phyloP scores from a whole-genome alignment of 1,140 invertebrate species.

The Nylanderia fulva region DNA sequence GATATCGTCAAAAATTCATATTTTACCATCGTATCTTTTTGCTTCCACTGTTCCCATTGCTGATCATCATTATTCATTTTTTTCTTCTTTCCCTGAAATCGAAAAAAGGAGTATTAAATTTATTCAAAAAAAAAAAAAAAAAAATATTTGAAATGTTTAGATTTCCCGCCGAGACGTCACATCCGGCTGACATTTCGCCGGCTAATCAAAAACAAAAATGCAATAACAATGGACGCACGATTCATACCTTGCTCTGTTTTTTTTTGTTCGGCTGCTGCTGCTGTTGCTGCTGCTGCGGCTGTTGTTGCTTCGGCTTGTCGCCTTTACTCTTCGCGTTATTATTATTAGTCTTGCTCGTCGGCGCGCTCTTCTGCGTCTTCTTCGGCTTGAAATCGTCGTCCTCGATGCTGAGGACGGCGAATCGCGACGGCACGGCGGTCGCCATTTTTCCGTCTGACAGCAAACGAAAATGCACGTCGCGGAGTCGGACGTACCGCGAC shows the following conservation, averaged over 20 bases:
- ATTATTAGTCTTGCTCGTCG: constrained; percentile 75
- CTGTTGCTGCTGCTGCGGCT: constrained; percentile 72
- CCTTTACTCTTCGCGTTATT: constrained; percentile 76
- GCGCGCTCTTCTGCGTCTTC: constrained; percentile 78
- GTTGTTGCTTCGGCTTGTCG: constrained; percentile 78
- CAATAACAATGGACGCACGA: constrained; percentile 59
- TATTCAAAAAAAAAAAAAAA: too few species aligned
- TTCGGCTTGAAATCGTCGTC: constrained; percentile 84
- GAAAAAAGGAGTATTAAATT: neutral
- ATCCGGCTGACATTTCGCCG: constrained; percentile 57
- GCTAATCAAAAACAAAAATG: constrained; percentile 69
- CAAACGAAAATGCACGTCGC: constrained; percentile 20
- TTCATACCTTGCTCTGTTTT: constrained; percentile 80
- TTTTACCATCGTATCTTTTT: constrained; percentile 84
- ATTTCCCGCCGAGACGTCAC: constrained; percentile 70
- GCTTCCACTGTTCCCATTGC: constrained; percentile 86
- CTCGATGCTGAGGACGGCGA: constrained; percentile 86
- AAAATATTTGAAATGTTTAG: constrained; percentile 33
- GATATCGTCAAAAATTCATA: constrained; percentile 21
- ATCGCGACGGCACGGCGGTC: constrained; percentile 85
- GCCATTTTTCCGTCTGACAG: constrained; percentile 81
- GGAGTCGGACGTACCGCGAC: constrained; percentile 25
- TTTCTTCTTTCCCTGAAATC: constrained; percentile 76
- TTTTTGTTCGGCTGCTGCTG: constrained; percentile 82
- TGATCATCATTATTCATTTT: constrained; percentile 78